Conservation (phyloP, 2,113 vertebrate species). For the Tachuris rubrigastra region DNA sequence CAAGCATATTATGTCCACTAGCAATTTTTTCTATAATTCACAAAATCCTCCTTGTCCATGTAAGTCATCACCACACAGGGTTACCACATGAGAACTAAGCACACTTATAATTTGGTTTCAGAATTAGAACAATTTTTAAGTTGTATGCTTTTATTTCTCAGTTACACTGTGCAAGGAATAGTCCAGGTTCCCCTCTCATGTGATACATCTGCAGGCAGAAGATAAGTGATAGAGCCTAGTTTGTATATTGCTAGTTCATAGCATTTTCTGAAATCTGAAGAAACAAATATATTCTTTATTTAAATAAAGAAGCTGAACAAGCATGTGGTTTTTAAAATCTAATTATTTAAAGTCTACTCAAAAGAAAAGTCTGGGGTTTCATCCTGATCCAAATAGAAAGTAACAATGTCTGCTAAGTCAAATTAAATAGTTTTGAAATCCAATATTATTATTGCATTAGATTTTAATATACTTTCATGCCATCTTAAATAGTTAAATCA, state of each 20-base stretch:
- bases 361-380: not conserved
- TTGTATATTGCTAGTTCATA: not conserved
- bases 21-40: not conserved
- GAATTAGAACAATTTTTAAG: not conserved
- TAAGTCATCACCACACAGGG: not conserved
- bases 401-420: not conserved
- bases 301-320: not conserved
- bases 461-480: not conserved
- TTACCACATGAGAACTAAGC: not conserved
- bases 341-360: not conserved
- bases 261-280: not conserved
- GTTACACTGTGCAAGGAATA: not conserved
- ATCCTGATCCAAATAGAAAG: not conserved
- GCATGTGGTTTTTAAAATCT: not conserved
- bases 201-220: not conserved
- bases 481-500: not conserved
- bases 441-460: not conserved
- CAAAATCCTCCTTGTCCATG: not conserved
- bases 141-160: not conserved
- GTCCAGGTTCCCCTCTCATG: not conserved
- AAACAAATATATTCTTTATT: not conserved
- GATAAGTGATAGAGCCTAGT: not conserved
- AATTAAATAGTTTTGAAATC: not conserved
- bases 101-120: not conserved
- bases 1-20: too few relatives aligned